Conservation (phyloP, 2,888 invertebrate species). For the Bhutanitis thaidina region DNA sequence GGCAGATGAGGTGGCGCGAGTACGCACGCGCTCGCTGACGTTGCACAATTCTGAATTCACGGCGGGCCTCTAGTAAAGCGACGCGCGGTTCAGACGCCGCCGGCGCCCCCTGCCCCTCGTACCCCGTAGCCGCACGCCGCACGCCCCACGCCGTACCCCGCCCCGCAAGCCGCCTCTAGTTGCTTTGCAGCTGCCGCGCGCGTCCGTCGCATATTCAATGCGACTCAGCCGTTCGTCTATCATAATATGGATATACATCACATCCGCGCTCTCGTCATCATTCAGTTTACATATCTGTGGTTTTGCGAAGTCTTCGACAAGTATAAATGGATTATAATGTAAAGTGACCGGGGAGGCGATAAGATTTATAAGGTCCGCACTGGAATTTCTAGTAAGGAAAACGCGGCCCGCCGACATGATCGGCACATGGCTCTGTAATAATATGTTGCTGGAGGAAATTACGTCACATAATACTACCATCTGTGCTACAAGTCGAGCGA, state of each 20-base stretch:
- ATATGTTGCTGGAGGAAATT: slow-evolving; percentile 66
- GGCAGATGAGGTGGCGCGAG: slow-evolving; percentile 32
- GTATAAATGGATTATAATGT: slow-evolving; percentile 79
- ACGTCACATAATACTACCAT: slow-evolving; percentile 48
- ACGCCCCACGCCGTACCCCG: slow-evolving; percentile 33
- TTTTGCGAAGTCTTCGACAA: slow-evolving; percentile 74
- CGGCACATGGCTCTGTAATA: slow-evolving; percentile 73
- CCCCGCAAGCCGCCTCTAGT: slow-evolving; percentile 40
- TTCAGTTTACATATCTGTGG: slow-evolving; percentile 74
- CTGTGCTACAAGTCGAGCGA: slow-evolving; percentile 44
- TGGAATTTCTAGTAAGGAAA: slow-evolving; percentile 73
- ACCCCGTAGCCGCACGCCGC: slow-evolving; percentile 21
- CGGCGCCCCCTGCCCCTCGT: slow-evolving; percentile 48
- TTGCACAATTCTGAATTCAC: slow-evolving; percentile 58
- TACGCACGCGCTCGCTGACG: slow-evolving; percentile 68
- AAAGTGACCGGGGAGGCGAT: slow-evolving; percentile 59
- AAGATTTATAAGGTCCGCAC: slow-evolving; percentile 71
- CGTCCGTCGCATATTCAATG: slow-evolving; percentile 70
- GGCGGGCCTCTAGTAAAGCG: slow-evolving; percentile 43
- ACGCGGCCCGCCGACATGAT: slow-evolving; percentile 71
- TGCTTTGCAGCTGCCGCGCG: slow-evolving; percentile 76
- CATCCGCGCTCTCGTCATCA: slow-evolving; percentile 71
- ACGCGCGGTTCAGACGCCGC: slow-evolving; percentile 45
- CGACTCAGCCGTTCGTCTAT: slow-evolving; percentile 59
- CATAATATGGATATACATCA: slow-evolving; percentile 78